Conservation (phyloP, 2,888 invertebrate genomes). For the Charanyca ferruginea region DNA sequence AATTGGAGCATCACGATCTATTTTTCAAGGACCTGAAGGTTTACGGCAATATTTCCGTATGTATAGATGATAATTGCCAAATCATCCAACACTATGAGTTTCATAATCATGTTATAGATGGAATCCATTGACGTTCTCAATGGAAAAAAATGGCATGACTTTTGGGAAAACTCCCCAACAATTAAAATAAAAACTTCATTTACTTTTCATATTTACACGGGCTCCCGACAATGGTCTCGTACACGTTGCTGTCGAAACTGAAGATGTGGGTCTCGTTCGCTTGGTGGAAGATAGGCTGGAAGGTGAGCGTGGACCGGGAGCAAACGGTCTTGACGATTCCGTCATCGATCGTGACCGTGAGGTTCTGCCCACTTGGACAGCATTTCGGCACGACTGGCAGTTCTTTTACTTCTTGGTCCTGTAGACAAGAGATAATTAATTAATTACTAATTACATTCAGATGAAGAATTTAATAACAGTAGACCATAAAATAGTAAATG, state of each 20-base stretch:
- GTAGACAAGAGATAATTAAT: slow-evolving; percentile 60
- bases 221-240: slow-evolving; percentile 90
- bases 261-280: slow-evolving; percentile 89
- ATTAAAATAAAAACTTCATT: slow-evolving; percentile 49
- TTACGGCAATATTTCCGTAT: no score
- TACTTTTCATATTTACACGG: slow-evolving; percentile 91
- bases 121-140: no score
- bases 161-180: neutral
- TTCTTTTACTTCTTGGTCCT: slow-evolving; percentile 80
- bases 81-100: neutral
- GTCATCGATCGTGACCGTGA: slow-evolving; percentile 76
- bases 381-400: slow-evolving; percentile 89
- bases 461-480: neutral
- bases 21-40: no score
- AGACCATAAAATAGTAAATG: neutral
- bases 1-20: no score
- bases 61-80: no score
- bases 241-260: slow-evolving; percentile 84
- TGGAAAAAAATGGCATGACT: no score
- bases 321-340: slow-evolving; percentile 80
- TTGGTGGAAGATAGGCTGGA: slow-evolving; percentile 89
- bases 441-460: neutral
- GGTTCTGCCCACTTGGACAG: slow-evolving; percentile 88
- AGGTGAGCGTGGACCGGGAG: slow-evolving; percentile 79
- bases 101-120: no score